Base-by-base conservation (phyloP, 2,113 vertebrate species). In the Hymenochirus boettgeri region DNA sequence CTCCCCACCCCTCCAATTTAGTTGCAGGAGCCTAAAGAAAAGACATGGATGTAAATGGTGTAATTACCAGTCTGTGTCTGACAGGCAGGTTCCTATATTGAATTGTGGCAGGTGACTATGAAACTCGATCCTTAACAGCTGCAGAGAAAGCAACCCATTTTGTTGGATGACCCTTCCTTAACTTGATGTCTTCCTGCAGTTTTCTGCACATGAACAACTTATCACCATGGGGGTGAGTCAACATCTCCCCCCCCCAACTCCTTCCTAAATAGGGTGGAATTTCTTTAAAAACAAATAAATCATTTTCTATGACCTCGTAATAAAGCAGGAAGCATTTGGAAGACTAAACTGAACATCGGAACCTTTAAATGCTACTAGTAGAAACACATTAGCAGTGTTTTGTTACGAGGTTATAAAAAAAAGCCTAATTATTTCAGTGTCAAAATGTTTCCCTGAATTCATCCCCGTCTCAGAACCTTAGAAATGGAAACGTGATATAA, bases 51-150 rank as follows among this genome's bases (percentile, higher is more conserved):
- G 73, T 85, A 71, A 57, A 70, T 37, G 47, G 62, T 78, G 69
- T 76, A 86, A 89, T 88, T 84, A 78, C 59, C 11, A 31, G 57
- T 59, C 74, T 76, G 71, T 18, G 57, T 67, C 70, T 85, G 85
- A 83, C 76, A 84, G 75, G 75, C 60, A 1, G 62, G 83, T 85
- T 82, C 88, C 85, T 82, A 82, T 67, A 75, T 81, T 77, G 73
- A 75, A 70, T 23, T 50, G 55, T 59, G 78, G 70, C 83, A 84
- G 85, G 87, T 86, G 91, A 91, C 81, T 81, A 69, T 73, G 92
- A 90, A 95, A 96, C 77, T 62, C 5, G 76, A 93, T 85, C 85
- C 85, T 12, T 23, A 76, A 77, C 92, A 96, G 92, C 92, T 93
- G 91, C 83, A 72, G 65, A 45, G 19, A 21, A 67, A 42, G 61